Base-by-base conservation (phyloP, 2,797 vertebrate genomes). In the Malacoctenus gilli region DNA sequence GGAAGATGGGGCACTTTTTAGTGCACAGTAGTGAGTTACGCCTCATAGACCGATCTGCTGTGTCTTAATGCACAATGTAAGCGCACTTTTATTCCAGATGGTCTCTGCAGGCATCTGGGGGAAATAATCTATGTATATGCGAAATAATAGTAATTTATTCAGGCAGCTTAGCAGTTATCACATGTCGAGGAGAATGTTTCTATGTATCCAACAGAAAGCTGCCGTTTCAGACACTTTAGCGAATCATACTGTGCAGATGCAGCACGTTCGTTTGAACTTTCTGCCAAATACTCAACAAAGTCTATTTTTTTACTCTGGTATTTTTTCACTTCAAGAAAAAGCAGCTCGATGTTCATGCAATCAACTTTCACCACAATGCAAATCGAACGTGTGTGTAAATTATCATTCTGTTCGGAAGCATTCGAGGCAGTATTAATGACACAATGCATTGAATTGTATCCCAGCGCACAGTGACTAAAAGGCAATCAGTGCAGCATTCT, bases 151-250 rank as follows among this genome's bases (percentile, higher is more conserved):
- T 63, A 32, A 80, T 84, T 79, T 82, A 80, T 86, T 82, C 28
- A 63, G 80, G 81, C 84, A 89, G 83, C 83, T 86, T 84, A 68
- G 63, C 21, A 47, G 18, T 48, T 54, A 25, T 37, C 8, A 38
- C 61, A 21, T 69, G 54, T 62, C 57, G 48, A 35, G 60, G 48
- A 52, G 51, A 67, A 25, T 52, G 48, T 57, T 37, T 49, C 0
- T 64, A 25, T 54, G 40, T 59, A 68, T 46, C 18, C 32, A 60
- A n/a, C n/a, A n/a, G 40, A 47, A 19, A 11, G 43, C 19, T 53
- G 28, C 20, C 55, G 35, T 40, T 23, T 35, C 7, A 1, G 39
- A 43, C 10, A 13, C 11, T 59, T 52, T 15, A 44, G 4, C 23
- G n/a, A n/a, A n/a, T 3, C 18, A 55, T 46, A 40, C 8, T 40